A percentile compares a stretch with the other conserved stretches of the same genome.
Evolutionary conservation across 2,113 vertebrate genomes (phyloP).

Genomic region (Gambusia affinis): DNA sequence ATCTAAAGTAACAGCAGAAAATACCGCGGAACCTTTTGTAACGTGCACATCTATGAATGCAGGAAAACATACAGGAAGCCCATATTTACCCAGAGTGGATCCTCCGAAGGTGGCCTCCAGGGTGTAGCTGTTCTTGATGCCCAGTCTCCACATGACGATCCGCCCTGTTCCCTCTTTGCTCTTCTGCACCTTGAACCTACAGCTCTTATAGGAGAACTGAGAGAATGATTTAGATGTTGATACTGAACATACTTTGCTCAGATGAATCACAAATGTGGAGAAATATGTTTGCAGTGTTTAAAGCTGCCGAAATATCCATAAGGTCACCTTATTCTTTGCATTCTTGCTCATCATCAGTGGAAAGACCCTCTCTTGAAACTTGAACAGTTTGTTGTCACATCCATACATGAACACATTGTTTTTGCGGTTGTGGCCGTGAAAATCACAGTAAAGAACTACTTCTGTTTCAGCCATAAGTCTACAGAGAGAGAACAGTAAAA

Average conservation of each 20-base stretch:
- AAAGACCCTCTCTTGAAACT: constrained; percentile 85
- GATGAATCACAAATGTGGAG: not conserved
- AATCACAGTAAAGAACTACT: constrained; percentile 90
- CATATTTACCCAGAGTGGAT: constrained; percentile 86
- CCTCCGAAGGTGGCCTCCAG: constrained; percentile 91
- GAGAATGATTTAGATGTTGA: not conserved
- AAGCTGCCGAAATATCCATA: not conserved
- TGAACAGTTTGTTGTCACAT: constrained; percentile 71
- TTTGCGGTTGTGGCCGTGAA: constrained; percentile 93
- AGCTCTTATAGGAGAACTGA: constrained; percentile 91
- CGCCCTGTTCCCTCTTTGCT: constrained; percentile 90
- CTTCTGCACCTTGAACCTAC: constrained; percentile 91
- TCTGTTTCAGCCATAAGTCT: constrained; percentile 86
- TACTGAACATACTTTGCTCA: not conserved
- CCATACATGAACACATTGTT: constrained; percentile 94
- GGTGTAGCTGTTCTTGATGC: constrained; percentile 92
- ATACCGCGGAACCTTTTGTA: not conserved
- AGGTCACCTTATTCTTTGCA: constrained; percentile 84
- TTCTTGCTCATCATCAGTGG: constrained; percentile 98
- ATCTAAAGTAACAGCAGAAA: constrained; percentile 67
- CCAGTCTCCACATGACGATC: constrained; percentile 91
- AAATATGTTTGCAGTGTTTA: not conserved
- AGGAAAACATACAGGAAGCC: not conserved
- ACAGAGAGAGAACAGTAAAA: not conserved
- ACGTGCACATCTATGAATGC: not conserved